These are phyloP conservation scores for Ceratosolen fusciceps DNA, from an alignment of 1,140 invertebrate genomes.

Conservation along the genomic window DNA sequence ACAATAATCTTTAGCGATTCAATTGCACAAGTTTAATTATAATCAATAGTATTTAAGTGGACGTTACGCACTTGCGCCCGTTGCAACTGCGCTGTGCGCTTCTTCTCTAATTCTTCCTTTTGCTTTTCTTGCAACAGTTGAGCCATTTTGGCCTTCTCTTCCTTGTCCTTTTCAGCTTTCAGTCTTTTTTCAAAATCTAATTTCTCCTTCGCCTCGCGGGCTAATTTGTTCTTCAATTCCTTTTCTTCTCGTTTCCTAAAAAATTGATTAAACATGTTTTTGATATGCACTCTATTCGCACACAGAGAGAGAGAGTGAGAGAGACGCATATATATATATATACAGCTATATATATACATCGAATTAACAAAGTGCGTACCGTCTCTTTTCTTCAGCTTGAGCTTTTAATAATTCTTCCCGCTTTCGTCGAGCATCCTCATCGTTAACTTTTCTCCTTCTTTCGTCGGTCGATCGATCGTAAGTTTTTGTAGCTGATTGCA, in stretches of 20 bases:
- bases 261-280: slow-evolving; percentile 22
- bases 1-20: too few relatives aligned
- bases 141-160: slow-evolving; percentile 66
- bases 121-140: slow-evolving; percentile 60
- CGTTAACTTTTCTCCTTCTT: slow-evolving; percentile 55
- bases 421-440: slow-evolving; percentile 65
- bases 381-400: slow-evolving; percentile 72
- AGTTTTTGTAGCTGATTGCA: slow-evolving; percentile 56
- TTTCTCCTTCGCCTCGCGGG: slow-evolving; percentile 73
- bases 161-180: slow-evolving; percentile 65
- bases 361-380: slow-evolving; percentile 52
- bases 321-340: too few relatives aligned
- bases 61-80: slow-evolving; percentile 54
- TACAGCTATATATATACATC: neutral
- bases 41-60: neutral
- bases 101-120: slow-evolving; percentile 65
- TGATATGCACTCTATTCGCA: too few relatives aligned
- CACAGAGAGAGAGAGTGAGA: too few relatives aligned
- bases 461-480: slow-evolving; percentile 63
- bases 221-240: slow-evolving; percentile 73
- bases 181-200: slow-evolving; percentile 64
- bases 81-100: slow-evolving; percentile 59
- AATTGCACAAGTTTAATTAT: slow-evolving; percentile 16
- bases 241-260: slow-evolving; percentile 73
- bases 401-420: slow-evolving; percentile 65